These are phyloP conservation scores for Thamnophis sirtalis DNA, from an alignment of 2,113 vertebrate species.

Conservation along the genomic window DNA sequence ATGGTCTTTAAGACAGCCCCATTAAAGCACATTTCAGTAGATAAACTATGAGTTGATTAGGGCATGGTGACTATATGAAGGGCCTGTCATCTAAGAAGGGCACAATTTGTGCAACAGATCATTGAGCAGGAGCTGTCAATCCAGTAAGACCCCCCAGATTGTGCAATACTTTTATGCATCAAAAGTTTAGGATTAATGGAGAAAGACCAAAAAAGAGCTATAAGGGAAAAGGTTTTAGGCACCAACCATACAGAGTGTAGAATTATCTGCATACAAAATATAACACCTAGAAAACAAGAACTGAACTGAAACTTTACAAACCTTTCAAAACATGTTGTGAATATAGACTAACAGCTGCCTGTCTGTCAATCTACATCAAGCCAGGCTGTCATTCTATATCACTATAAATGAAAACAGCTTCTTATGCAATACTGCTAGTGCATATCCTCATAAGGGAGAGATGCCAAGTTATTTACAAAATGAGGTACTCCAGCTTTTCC, in stretches of 20 bases:
- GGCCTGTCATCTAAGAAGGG: neutral
- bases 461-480: neutral
- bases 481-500: neutral
- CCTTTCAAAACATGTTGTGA: neutral
- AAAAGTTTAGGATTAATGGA: neutral
- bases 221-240: neutral
- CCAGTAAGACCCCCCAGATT: neutral
- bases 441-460: neutral
- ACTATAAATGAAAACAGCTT: neutral
- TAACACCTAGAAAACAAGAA: neutral
- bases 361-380: neutral
- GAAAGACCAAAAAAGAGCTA: neutral
- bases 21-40: neutral
- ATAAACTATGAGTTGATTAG: neutral
- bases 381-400: neutral
- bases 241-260: neutral
- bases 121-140: neutral
- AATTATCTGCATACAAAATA: neutral
- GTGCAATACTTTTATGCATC: neutral
- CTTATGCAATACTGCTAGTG: neutral
- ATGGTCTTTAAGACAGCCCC: neutral
- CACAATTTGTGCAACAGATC: neutral
- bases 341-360: neutral
- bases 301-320: neutral
- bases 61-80: neutral